These are phyloP conservation scores for Monodelphis domestica DNA, from an alignment of 2,797 vertebrate genomes.

Conservation along the genomic window DNA sequence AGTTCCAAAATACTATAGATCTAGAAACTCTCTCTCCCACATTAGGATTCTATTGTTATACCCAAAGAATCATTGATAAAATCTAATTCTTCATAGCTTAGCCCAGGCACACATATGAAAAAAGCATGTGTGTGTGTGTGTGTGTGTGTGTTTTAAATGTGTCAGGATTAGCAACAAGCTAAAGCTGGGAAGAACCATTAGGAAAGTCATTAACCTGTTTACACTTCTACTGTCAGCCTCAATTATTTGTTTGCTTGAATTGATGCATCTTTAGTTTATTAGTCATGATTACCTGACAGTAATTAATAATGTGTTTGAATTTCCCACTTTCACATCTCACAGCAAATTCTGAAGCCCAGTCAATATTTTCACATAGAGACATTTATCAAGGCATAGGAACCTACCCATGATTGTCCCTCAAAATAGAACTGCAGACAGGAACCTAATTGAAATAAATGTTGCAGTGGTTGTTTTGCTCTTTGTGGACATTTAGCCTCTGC, in stretches of 20 bases:
- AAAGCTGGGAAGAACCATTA: constrained; percentile 31
- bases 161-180: neutral
- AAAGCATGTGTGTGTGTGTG: constrained; percentile 13
- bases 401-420: constrained; percentile 45
- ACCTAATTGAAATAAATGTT: constrained; percentile 58
- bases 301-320: constrained; percentile 46
- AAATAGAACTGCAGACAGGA: constrained; percentile 32
- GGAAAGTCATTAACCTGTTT: constrained; percentile 44
- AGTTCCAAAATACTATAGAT: neutral
- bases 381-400: constrained; percentile 50
- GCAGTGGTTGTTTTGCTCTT: constrained; percentile 64
- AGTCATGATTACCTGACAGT: constrained; percentile 30
- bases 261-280: constrained; percentile 29
- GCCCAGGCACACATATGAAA: neutral
- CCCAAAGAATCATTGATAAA: neutral
- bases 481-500: constrained; percentile 53
- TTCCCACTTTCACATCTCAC: constrained; percentile 33
- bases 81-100: neutral
- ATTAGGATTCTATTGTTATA: neutral
- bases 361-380: constrained; percentile 42
- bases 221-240: constrained; percentile 39
- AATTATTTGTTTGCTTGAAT: constrained; percentile 24
- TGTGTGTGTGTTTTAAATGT: constrained; percentile 20
- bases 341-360: constrained; percentile 34
- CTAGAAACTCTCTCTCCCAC: neutral